Percentiles rank a stretch among this genome's conserved stretches.
These are phyloP conservation scores for Oreohelix idahoensis DNA, from an alignment of 1,140 invertebrate genomes.

Conservation along the genomic window DNA sequence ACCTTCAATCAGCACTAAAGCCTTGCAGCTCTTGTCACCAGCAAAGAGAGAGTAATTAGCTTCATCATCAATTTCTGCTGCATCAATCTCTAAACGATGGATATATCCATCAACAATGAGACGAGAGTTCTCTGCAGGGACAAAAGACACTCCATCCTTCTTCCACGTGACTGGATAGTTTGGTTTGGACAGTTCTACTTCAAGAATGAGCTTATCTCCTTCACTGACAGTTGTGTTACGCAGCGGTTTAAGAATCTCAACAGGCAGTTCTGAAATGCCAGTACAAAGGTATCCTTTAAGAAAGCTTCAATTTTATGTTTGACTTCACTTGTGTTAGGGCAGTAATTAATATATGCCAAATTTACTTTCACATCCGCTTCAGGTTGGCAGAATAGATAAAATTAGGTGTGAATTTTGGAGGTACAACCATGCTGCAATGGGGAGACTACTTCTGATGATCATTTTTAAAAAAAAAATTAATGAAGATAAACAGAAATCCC, in stretches of 20 bases:
- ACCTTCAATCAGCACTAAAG: conserved; percentile 90
- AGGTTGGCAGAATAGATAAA: no score
- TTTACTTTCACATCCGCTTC: no score
- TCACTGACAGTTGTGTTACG: conserved; percentile 59
- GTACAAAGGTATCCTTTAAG: neutral
- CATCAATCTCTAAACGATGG: conserved; percentile 81
- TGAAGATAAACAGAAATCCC: no score
- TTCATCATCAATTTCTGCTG: conserved; percentile 84
- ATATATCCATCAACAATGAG: conserved; percentile 53
- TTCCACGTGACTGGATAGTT: conserved; percentile 85
- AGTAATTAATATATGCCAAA: no score
- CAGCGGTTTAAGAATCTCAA: conserved; percentile 65
- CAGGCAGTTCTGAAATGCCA: conserved; percentile 55
- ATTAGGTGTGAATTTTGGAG: no score
- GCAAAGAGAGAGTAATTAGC: conserved; percentile 86
- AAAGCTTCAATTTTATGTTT: no score
- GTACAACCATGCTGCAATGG: no score
- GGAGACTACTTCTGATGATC: no score
- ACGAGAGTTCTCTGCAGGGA: conserved; percentile 45
- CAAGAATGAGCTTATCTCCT: conserved; percentile 58
- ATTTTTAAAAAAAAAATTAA: no score
- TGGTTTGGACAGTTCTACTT: conserved; percentile 81
- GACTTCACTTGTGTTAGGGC: no score
- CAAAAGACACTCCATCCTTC: conserved; percentile 78
- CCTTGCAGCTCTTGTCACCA: conserved; percentile 85